Evolutionary conservation across 2,888 invertebrate species (phyloP), one percentile per base, ranked within the genome.

Genomic region (Aleiodes leptofemur): DNA sequence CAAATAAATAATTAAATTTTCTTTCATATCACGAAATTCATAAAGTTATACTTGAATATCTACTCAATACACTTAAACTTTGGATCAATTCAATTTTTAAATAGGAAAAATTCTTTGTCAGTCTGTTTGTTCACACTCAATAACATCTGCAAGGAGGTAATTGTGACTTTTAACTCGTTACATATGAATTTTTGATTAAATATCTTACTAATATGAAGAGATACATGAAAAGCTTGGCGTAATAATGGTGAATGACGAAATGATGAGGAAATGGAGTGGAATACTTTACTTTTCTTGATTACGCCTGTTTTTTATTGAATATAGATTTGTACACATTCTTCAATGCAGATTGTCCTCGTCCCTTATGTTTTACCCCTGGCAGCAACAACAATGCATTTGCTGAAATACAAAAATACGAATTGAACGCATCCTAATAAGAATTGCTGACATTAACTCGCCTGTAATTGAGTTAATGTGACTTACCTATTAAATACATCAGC

Each of bases 401-500:
- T 88, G 79, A 23, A 82, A 78, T 77, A 73, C 64, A 64, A 43
- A 43, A 59, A n/a, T 14, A 51, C 5, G 3, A 14, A 51, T 14
- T n/a, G 6, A 23, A 56, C 9, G 23, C 8, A 31, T 34, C n/a
- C 14, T 23, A 11, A 16, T 23, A 56, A 56, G 1, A 70, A 56
- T 14, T 4, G 59, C 34, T 43, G 1, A n/a, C 14, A 34, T 8
- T 23, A 3, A 55, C 48, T 7, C 51, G 14, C 64, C 64, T 53
- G n/a, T 66, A 0, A 53, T 13, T 43, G 34, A 55, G 4, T n/a
- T 4, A 11, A 74, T 31, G 29, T 77, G 51, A 90, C 76, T 91
- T 91, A 81, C 94, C 92, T 64, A 93, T 84, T 51, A 96, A 84
- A 85, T 96, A 97, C 78, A 95, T 92, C 72, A 98, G 90, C 78